These are phyloP conservation scores for Diplolepis rosae DNA, from an alignment of 2,888 invertebrate species.

Conservation along the genomic window DNA sequence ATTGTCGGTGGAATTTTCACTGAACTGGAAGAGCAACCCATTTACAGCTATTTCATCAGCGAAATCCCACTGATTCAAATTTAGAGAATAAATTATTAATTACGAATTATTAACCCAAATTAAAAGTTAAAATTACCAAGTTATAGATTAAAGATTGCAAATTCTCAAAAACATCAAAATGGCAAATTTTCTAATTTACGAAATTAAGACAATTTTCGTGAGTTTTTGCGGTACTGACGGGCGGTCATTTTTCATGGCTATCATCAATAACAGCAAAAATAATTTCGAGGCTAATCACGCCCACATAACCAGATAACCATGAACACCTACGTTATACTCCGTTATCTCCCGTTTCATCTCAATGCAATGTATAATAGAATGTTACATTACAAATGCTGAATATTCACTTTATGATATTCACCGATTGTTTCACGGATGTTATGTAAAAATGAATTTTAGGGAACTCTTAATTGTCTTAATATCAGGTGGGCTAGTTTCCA, in stretches of 20 bases:
- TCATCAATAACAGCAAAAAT: slow-evolving; percentile 26
- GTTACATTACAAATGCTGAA: slow-evolving; percentile 1
- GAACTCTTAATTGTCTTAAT: slow-evolving; percentile 3
- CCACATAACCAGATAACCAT: slow-evolving; percentile 27
- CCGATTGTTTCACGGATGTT: slow-evolving; percentile 9
- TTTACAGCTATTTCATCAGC: no score
- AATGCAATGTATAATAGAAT: slow-evolving; percentile 25
- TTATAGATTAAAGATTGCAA: no score
- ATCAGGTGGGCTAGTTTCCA: not conserved
- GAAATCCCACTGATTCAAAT: no score
- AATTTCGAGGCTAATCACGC: slow-evolving; percentile 29
- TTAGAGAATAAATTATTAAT: no score
- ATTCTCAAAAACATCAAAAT: no score
- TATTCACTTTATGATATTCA: slow-evolving; percentile 8
- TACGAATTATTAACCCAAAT: no score
- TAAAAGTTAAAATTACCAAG: no score
- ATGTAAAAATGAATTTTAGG: slow-evolving; percentile 17
- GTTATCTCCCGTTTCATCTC: slow-evolving; percentile 26
- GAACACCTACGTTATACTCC: slow-evolving; percentile 13
- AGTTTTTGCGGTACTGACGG: not conserved
- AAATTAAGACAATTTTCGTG: not conserved
- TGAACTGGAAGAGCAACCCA: no score
- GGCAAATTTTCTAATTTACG: not conserved
- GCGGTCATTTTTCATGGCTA: slow-evolving; percentile 1
- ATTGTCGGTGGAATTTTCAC: no score